These are phyloP conservation scores for Echiichthys vipera DNA, from an alignment of 2,797 vertebrate genomes.

Conservation along the genomic window DNA sequence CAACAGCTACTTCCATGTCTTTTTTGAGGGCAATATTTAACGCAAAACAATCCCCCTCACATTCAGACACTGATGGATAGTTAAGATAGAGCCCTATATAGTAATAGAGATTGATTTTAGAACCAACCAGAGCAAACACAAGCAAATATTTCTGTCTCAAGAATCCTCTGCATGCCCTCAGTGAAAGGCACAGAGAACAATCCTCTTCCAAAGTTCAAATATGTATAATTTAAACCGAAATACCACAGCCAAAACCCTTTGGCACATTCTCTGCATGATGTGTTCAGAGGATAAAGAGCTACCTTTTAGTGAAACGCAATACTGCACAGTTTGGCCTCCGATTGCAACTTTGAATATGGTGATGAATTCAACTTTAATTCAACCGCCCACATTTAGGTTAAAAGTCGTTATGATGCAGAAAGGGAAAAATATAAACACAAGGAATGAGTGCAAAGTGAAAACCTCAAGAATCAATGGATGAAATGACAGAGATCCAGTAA, in stretches of 20 bases:
- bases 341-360: neutral
- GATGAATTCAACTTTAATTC: constrained; percentile 3
- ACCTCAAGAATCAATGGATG: neutral
- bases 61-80: neutral
- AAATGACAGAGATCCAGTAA: neutral
- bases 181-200: constrained; percentile 3
- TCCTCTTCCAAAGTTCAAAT: constrained; percentile 18
- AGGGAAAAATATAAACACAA: neutral
- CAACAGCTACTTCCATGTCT: neutral
- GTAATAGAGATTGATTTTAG: neutral
- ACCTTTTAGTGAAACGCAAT: constrained; percentile 8
- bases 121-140: constrained; percentile 6
- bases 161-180: constrained; percentile 7
- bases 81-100: neutral
- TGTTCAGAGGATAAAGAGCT: constrained; percentile 3
- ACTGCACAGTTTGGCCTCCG: neutral
- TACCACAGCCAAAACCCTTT: neutral
- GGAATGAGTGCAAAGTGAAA: neutral
- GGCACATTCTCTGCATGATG: neutral
- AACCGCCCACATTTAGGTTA: neutral
- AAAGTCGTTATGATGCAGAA: neutral
- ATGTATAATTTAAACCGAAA: constrained; percentile 9
- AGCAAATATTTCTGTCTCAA: constrained; percentile 10
- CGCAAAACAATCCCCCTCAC: neutral
- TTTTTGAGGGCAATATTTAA: neutral